Evolutionary conservation across 1,140 invertebrate genomes (phyloP), one percentile per base, ranked within the genome.

Genomic region (Pseudomyrmex gracilis): DNA sequence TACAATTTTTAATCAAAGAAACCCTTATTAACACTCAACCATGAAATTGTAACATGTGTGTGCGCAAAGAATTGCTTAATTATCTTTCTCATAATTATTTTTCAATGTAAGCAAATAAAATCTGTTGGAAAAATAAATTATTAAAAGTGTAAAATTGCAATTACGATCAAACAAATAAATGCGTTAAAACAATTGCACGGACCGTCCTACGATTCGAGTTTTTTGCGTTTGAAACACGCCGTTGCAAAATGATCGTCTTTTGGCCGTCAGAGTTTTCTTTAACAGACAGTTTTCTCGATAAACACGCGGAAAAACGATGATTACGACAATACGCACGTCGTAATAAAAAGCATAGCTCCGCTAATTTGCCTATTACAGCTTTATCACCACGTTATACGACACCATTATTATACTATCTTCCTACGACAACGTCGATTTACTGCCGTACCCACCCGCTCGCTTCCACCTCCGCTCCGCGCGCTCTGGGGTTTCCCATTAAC

Each of bases 321-420:
- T 70, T 80, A 70, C n/a, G 17, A 20, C 34, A 5, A 34, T 34
- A 34, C 34, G 34, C 34, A 22, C 53, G 15, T 17, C n/a, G 43
- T 17, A 7, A 7, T 7, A 71, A 71, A 71, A 80, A 71, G 60
- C 34, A 34, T 34, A 34, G 34, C 73, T 70, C 24, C 20, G 64
- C 66, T 78, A 78, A 78, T 70, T 78, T 70, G 51, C 53, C 76
- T 80, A 58, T 71, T 80, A 71, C 53, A 12, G 45, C 53, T 80
- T 71, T 80, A 80, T 58, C 51, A n/a, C 22, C 15, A 47, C 22
- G 66, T 70, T 78, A 78, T 57, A 70, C 43, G 76, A 80, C 76
- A 71, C 43, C 45, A 80, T 78, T 78, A 78, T 78, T 78, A 58
- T 58, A 78, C 49, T 57, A 78, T 80, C 66, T 71, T 71, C 53